Percentiles rank a stretch among this genome's conserved stretches.
phyloP scores from a whole-genome alignment of 2,113 vertebrate genomes.

The Taurulus bubalis region DNA sequence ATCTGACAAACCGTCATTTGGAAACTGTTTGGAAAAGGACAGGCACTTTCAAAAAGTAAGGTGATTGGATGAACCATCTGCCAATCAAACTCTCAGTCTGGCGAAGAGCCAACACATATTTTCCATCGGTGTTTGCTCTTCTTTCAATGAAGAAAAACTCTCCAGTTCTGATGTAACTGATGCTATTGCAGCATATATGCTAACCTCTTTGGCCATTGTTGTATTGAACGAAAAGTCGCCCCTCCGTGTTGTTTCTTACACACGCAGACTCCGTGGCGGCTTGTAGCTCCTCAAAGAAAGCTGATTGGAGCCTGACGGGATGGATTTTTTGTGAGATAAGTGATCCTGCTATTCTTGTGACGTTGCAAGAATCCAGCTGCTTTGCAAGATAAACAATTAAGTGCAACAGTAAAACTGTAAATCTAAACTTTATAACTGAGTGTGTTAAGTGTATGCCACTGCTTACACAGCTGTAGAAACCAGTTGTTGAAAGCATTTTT shows the following conservation, averaged over 20 bases:
- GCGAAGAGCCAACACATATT: background rate
- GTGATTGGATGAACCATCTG: background rate
- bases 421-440: conserved; percentile 1
- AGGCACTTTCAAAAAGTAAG: too few relatives aligned
- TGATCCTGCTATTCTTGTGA: background rate
- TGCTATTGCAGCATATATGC: background rate
- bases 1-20: background rate
- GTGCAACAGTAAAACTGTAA: conserved; percentile 11
- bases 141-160: background rate
- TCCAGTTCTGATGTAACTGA: background rate
- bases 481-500: conserved; percentile 19
- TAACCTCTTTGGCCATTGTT: background rate
- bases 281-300: too few relatives aligned
- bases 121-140: background rate
- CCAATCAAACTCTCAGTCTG: background rate
- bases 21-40: too few relatives aligned
- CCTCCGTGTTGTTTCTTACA: background rate
- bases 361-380: background rate
- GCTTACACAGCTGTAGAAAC: background rate
- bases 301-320: background rate
- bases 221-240: background rate
- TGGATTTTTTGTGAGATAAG: background rate
- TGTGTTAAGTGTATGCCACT: conserved; percentile 5
- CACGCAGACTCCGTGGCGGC: too few relatives aligned
- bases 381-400: background rate